Evolutionary conservation across 2,888 invertebrate genomes (phyloP).

Genomic region (Lissonota sp.): DNA sequence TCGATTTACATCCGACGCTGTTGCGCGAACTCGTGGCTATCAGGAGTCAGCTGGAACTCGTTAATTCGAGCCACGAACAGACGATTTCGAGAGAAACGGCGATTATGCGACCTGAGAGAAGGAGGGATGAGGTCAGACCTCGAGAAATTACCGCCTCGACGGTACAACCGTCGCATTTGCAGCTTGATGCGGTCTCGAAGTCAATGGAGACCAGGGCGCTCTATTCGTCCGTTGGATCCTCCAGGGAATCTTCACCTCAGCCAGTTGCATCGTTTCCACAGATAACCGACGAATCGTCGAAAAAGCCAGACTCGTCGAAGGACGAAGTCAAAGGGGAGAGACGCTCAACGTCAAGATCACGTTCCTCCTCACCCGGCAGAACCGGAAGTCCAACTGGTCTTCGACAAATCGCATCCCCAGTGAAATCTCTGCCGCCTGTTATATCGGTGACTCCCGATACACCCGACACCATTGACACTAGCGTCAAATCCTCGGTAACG

Average conservation of each 20-base stretch:
- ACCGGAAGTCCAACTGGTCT: slow-evolving; percentile 58
- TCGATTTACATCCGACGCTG: slow-evolving; percentile 85
- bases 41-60: slow-evolving; percentile 78
- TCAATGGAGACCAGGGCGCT: slow-evolving; percentile 66
- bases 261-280: slow-evolving; percentile 22
- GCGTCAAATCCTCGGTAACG: slow-evolving; percentile 54
- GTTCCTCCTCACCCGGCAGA: slow-evolving; percentile 69
- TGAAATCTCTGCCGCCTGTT: slow-evolving; percentile 79
- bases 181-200: slow-evolving; percentile 60
- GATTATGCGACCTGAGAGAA: slow-evolving; percentile 52
- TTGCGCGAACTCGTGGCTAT: slow-evolving; percentile 81
- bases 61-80: slow-evolving; percentile 63
- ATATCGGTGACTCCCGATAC: slow-evolving; percentile 81
- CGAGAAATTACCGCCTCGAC: slow-evolving; percentile 35
- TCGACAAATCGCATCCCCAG: slow-evolving; percentile 80
- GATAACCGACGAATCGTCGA: slow-evolving; percentile 73
- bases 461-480: slow-evolving; percentile 46
- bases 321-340: slow-evolving; percentile 33
- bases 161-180: slow-evolving; percentile 46
- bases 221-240: slow-evolving; percentile 83
- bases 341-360: slow-evolving; percentile 72
- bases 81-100: slow-evolving; percentile 64
- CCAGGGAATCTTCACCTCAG: slow-evolving; percentile 70
- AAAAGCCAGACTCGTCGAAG: slow-evolving; percentile 78
- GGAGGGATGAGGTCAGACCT: slow-evolving; percentile 43